Evolutionary conservation across 2,113 vertebrate species (phyloP).

Genomic region (Oriolus oriolus): DNA sequence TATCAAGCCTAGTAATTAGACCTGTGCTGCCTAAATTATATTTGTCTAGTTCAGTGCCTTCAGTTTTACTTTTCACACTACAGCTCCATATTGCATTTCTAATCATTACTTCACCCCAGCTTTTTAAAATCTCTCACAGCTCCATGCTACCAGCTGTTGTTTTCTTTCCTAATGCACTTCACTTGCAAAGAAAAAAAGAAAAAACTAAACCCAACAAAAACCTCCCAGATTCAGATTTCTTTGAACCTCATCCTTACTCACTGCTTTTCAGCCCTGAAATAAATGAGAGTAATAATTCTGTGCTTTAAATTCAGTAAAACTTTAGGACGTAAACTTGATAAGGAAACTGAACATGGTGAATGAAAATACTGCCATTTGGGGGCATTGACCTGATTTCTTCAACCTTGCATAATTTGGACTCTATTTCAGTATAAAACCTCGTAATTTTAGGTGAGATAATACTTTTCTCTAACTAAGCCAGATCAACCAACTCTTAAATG

Average conservation of each 20-base stretch:
- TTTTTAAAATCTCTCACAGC: slow-evolving; percentile 57
- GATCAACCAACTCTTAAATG: background rate
- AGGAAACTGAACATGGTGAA: background rate
- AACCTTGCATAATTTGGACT: background rate
- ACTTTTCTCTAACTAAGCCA: background rate
- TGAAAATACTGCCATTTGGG: background rate
- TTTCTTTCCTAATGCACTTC: slow-evolving; percentile 66
- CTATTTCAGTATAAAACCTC: background rate
- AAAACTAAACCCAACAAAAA: background rate
- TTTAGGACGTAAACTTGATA: background rate
- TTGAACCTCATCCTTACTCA: slow-evolving; percentile 26
- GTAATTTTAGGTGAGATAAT: background rate
- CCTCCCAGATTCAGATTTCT: slow-evolving; percentile 11
- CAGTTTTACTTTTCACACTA: slow-evolving; percentile 9
- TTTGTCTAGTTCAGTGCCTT: slow-evolving; percentile 27
- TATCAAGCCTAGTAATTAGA: slow-evolving; percentile 29
- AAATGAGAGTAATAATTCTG: slow-evolving; percentile 2
- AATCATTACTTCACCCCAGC: slow-evolving; percentile 60
- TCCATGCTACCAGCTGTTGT: slow-evolving; percentile 69
- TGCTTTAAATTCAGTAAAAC: background rate
- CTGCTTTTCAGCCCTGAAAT: slow-evolving; percentile 31
- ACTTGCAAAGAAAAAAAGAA: slow-evolving; percentile 15
- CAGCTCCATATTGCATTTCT: slow-evolving; percentile 54
- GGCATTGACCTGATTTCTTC: background rate
- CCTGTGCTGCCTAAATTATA: slow-evolving; percentile 23